phyloP scores from a whole-genome alignment of 2,113 vertebrate species.

The Cathartes aura region DNA sequence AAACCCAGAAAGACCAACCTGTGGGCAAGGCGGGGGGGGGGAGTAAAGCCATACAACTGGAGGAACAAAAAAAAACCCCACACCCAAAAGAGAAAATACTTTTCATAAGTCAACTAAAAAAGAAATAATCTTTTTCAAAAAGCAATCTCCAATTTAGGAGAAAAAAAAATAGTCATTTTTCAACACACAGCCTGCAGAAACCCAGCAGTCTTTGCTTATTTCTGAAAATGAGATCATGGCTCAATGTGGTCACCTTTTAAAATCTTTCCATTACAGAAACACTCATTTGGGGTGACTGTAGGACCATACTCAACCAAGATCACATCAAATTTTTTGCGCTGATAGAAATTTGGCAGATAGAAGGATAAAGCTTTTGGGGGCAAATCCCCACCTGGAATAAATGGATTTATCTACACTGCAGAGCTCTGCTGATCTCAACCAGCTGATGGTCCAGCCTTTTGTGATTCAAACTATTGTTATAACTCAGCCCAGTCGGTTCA shows the following conservation, averaged over 20 bases:
- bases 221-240: neutral
- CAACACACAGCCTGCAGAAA: neutral
- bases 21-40: no score
- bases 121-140: neutral
- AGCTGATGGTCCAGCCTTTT: neutral
- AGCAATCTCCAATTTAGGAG: neutral
- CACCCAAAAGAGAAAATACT: neutral
- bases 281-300: neutral
- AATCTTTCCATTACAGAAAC: neutral
- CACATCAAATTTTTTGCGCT: neutral
- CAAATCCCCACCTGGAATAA: neutral
- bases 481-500: neutral
- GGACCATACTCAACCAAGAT: neutral
- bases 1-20: neutral
- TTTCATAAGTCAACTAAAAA: neutral
- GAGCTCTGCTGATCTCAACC: neutral
- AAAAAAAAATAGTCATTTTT: neutral
- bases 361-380: neutral
- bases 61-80: neutral
- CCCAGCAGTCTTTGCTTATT: neutral
- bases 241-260: neutral
- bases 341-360: neutral
- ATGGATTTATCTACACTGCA: neutral
- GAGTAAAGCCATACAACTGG: neutral
- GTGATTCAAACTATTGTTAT: neutral